These are phyloP conservation scores for Zophobas morio DNA, from an alignment of 1,140 invertebrate species.

Conservation along the genomic window DNA sequence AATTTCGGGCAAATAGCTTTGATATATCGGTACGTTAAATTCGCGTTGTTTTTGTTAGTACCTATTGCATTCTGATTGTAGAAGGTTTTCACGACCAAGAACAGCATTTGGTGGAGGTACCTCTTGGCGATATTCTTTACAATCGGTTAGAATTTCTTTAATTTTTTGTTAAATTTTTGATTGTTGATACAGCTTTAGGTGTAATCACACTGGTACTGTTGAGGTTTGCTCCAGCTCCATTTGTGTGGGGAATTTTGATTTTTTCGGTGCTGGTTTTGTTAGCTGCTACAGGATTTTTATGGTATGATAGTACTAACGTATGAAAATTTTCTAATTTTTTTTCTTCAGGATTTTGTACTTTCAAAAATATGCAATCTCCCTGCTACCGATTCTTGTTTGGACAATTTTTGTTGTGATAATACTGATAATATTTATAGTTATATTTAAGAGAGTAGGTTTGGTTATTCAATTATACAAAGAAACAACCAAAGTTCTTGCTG, in stretches of 20 bases:
- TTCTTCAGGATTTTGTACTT: background rate
- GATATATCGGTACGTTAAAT: too few species aligned
- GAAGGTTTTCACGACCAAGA: background rate
- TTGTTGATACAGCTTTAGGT: too few species aligned
- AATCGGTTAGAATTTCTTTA: background rate
- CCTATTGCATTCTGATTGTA: background rate
- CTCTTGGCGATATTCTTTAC: background rate
- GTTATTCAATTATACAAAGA: conserved; percentile 46
- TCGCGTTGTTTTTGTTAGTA: too few species aligned
- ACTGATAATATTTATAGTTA: conserved; percentile 23
- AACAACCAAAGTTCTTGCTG: conserved; percentile 43
- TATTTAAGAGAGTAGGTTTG: conserved; percentile 43
- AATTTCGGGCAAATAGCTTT: too few species aligned
- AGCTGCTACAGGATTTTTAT: too few species aligned
- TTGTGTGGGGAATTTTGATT: too few species aligned
- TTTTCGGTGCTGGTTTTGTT: too few species aligned
- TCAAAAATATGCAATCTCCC: background rate
- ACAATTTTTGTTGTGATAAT: conserved; percentile 30
- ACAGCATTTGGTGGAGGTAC: background rate
- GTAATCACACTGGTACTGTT: too few species aligned
- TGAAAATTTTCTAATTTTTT: too few species aligned
- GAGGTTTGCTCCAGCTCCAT: too few species aligned
- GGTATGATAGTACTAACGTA: too few species aligned
- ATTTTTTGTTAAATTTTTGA: background rate
- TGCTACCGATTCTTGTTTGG: background rate